Evolutionary conservation across 35 echinoderm and acorn worm species (phyloP), one percentile per base, ranked within the genome.

Genomic region (Patiria miniata): DNA sequence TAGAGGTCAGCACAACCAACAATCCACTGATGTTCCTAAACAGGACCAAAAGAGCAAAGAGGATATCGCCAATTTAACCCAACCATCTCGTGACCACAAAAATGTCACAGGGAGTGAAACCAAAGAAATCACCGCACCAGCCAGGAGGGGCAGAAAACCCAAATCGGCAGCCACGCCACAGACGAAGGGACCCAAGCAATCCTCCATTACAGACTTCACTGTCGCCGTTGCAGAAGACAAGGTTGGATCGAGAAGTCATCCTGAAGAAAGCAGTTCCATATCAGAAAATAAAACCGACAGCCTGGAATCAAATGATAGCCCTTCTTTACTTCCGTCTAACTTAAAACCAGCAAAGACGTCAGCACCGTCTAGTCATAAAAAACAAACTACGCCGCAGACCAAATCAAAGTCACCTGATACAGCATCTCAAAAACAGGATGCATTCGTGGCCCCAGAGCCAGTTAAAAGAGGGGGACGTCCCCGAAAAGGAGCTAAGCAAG

Each of bases 401-500:
- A 23, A 14, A 12, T 2, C 21, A 32, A 73, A 73, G 34, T 16
- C 65, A 26, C 26, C 29, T 5, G 29, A 10, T 10, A 73, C 21
- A 23, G 19, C 26, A 10, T 22, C 65, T 73, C 10, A 10, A 14
- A 30, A 36, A 15, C 51, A 83, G 30, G 82, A 84, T 17, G 34
- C 33, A 58, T 84, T 84, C 9, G 37, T 59, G n/a, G 57, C 53
- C 38, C 82, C 82, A 8, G 82, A 37, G 15, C 82, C 82, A 23
- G 82, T 84, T 5, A 84, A 40, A 38, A 57, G n/a, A 61, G 82
- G 30, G 7, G 56, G 52, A 4, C 82, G 82, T 58, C 29, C 29
- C 9, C 53, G 57, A 84, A 15, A 28, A 60, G 82, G 29, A 23
- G 14, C 82, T 18, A 37, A 36, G 51, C 39, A 50, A 26, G 80